Percentiles rank a stretch among this genome's conserved stretches.
phyloP scores from a whole-genome alignment of 2,113 vertebrate species.

The Psophia crepitans region DNA sequence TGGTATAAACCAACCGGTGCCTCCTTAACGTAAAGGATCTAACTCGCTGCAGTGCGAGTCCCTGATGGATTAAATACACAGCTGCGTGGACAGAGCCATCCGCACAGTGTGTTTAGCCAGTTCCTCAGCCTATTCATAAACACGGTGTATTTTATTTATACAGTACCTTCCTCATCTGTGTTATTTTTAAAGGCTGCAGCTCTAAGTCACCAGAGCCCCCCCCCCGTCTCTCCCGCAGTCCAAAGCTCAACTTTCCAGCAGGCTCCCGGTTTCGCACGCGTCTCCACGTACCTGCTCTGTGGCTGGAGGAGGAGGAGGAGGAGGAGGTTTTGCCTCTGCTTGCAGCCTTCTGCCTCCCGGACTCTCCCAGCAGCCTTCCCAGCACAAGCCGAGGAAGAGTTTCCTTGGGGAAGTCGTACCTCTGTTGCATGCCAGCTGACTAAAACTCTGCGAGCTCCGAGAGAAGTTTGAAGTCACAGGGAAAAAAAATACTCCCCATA shows the following conservation, averaged over 20 bases:
- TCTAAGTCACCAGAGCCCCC: neutral
- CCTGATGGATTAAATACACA: slow-evolving; percentile 27
- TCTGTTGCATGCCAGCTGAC: slow-evolving; percentile 65
- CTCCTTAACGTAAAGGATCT: slow-evolving; percentile 34
- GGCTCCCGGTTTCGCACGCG: neutral
- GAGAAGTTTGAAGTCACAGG: slow-evolving; percentile 67
- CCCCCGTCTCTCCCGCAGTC: neutral
- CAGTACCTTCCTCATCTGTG: neutral
- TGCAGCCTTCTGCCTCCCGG: slow-evolving; percentile 17
- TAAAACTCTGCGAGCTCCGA: slow-evolving; percentile 44
- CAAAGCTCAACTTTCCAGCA: slow-evolving; percentile 41
- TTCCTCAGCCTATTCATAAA: slow-evolving; percentile 24
- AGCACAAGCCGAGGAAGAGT: slow-evolving; percentile 30
- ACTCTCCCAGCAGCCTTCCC: slow-evolving; percentile 48
- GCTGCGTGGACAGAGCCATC: slow-evolving; percentile 5
- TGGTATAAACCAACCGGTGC: neutral
- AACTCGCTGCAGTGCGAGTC: neutral
- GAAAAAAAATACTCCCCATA: slow-evolving; percentile 44
- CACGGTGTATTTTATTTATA: slow-evolving; percentile 10
- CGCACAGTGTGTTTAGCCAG: neutral
- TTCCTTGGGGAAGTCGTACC: slow-evolving; percentile 56
- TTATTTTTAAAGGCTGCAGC: slow-evolving; percentile 25
- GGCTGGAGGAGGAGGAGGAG: neutral
- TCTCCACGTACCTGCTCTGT: slow-evolving; percentile 51
- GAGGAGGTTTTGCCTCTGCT: slow-evolving; percentile 19